Conservation (phyloP, 1,140 invertebrate genomes). For the Cylas formicarius region DNA sequence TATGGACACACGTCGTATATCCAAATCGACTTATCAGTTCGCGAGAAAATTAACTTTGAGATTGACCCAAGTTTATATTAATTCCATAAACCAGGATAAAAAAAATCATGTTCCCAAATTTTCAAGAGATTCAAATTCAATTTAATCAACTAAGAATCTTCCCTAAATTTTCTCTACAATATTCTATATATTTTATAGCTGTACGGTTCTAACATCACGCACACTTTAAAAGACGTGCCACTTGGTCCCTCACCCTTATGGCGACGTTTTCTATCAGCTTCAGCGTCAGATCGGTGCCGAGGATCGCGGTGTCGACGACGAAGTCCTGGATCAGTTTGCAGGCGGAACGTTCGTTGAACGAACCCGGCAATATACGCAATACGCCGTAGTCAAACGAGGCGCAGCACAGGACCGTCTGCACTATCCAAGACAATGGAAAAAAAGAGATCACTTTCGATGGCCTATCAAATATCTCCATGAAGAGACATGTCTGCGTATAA, state of each 20-base stretch:
- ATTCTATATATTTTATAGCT: too few relatives aligned
- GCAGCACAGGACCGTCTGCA: conserved; percentile 25
- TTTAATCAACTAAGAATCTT: too few relatives aligned
- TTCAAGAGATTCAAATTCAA: too few relatives aligned
- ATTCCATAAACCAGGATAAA: too few relatives aligned
- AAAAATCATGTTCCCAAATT: too few relatives aligned
- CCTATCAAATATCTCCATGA: conserved; percentile 16
- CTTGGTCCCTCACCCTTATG: conserved; percentile 15
- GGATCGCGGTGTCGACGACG: conserved; percentile 23
- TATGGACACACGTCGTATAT: too few relatives aligned
- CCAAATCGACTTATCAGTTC: too few relatives aligned
- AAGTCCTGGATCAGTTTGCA: conserved; percentile 32
- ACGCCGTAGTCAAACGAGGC: conserved; percentile 21
- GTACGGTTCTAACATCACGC: too few relatives aligned
- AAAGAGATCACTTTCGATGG: conserved; percentile 28
- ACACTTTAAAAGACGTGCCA: neutral
- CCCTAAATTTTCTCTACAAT: too few relatives aligned
- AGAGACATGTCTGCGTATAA: conserved; percentile 13
- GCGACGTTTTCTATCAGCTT: conserved; percentile 21
- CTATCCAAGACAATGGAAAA: conserved; percentile 28
- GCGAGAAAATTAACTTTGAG: too few relatives aligned
- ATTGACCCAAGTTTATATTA: too few relatives aligned
- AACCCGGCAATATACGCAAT: conserved; percentile 19
- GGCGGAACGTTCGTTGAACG: conserved; percentile 26
- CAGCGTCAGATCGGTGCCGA: conserved; percentile 24